Percentiles rank a stretch among this genome's conserved stretches.
These are phyloP conservation scores for Cheiracanthium punctorium DNA, from an alignment of 2,888 invertebrate genomes.

Conservation along the genomic window DNA sequence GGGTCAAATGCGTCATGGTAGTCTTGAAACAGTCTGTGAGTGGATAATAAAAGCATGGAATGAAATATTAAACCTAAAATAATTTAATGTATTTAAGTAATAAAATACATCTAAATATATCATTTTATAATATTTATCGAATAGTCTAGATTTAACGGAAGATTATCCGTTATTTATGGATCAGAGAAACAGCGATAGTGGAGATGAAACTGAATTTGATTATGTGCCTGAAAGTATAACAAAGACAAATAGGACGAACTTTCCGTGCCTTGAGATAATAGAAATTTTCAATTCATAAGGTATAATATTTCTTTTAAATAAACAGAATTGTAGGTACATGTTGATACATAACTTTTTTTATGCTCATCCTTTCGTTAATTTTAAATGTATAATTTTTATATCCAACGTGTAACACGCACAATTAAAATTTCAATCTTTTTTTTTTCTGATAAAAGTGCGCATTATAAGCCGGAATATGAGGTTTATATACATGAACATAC, in stretches of 20 bases:
- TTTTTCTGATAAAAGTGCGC: neutral
- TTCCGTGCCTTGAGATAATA: no score
- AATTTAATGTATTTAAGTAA: neutral
- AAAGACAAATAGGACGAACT: no score
- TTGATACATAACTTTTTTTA: no score
- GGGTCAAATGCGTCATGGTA: slow-evolving; percentile 13
- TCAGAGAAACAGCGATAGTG: neutral
- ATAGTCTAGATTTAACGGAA: no score
- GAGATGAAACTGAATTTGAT: neutral
- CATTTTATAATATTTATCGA: no score
- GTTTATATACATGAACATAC: neutral
- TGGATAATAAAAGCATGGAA: slow-evolving; percentile 11
- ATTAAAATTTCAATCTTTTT: neutral
- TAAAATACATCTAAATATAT: no score
- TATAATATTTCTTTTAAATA: no score
- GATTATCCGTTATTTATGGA: neutral
- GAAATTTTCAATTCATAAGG: no score
- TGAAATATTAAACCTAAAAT: slow-evolving; percentile 15
- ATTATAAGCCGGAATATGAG: no score
- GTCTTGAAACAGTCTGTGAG: slow-evolving; percentile 19
- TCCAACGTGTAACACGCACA: neutral
- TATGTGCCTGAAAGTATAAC: no score
- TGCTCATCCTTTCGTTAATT: neutral
- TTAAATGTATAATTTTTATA: neutral
- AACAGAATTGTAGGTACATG: no score